A percentile compares a stretch with the other conserved stretches of the same genome.
Evolutionary conservation across 2,888 invertebrate genomes (phyloP).

Genomic region (Rhogogaster chlorosoma): DNA sequence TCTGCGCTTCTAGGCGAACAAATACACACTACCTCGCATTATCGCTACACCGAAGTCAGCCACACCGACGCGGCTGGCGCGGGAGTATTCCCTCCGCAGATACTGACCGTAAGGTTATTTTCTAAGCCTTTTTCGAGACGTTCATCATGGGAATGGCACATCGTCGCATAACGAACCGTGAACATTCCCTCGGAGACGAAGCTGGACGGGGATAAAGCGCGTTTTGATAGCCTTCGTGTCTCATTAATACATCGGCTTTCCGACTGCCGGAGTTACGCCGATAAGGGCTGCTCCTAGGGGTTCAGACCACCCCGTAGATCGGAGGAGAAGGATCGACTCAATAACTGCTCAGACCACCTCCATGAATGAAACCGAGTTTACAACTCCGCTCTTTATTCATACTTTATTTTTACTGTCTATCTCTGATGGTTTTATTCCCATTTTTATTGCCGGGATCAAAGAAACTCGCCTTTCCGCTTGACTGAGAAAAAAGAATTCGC

Average conservation of each 20-base stretch:
- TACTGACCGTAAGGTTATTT: no score
- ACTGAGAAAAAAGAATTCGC: no score
- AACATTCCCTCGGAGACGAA: no score
- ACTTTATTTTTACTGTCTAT: slow-evolving; percentile 67
- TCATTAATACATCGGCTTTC: neutral
- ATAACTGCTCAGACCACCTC: slow-evolving; percentile 59
- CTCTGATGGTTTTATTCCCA: slow-evolving; percentile 71
- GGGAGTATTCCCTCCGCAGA: no score
- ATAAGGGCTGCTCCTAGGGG: neutral
- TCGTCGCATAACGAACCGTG: no score
- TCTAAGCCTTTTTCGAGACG: no score
- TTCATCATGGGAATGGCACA: no score
- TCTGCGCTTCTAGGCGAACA: slow-evolving; percentile 74
- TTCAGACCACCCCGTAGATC: slow-evolving; percentile 31
- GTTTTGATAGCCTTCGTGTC: neutral
- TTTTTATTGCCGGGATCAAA: slow-evolving; percentile 66
- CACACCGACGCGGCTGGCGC: neutral
- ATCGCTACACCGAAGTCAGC: neutral
- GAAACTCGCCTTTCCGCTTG: no score
- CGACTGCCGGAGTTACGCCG: slow-evolving; percentile 29
- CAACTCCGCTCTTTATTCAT: slow-evolving; percentile 63
- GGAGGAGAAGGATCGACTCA: neutral
- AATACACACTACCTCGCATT: slow-evolving; percentile 59
- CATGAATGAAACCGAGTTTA: slow-evolving; percentile 73
- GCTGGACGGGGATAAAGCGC: no score